phyloP scores from a whole-genome alignment of 2,888 invertebrate species.

The Lagria hirta region DNA sequence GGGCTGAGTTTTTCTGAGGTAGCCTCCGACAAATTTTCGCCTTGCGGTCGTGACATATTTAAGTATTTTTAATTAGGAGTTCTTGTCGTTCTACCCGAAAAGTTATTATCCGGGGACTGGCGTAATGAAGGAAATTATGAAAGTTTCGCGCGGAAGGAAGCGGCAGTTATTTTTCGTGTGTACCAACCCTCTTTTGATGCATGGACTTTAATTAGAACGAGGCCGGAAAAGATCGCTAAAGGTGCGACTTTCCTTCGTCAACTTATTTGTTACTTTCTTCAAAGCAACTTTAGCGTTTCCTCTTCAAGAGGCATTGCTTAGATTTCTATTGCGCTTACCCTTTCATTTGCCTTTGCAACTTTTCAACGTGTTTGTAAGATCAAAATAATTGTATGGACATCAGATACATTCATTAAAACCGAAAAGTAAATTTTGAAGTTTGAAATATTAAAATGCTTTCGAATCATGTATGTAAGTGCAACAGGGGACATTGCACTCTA shows the following conservation, averaged over 20 bases:
- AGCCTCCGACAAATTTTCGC: conserved; percentile 30
- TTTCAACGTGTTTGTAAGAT: too few relatives aligned
- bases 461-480: too few relatives aligned
- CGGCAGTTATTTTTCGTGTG: conserved; percentile 45
- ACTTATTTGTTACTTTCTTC: too few relatives aligned
- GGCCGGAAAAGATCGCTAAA: conserved; percentile 36
- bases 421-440: too few relatives aligned
- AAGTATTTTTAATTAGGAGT: conserved; percentile 42
- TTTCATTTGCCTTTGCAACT: too few relatives aligned
- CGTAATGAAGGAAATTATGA: conserved; percentile 50
- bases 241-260: neutral
- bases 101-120: conserved; percentile 42
- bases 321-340: too few relatives aligned
- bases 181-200: conserved; percentile 38
- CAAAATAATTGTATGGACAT: too few relatives aligned
- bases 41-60: conserved; percentile 38
- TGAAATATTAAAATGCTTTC: too few relatives aligned
- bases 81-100: conserved; percentile 30
- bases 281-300: too few relatives aligned
- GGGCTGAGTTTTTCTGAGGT: conserved; percentile 14
- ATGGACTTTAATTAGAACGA: conserved; percentile 43
- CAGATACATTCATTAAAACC: too few relatives aligned
- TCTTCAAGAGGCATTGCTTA: too few relatives aligned
- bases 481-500: too few relatives aligned
- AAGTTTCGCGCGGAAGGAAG: conserved; percentile 45